Evolutionary conservation across 2,113 vertebrate species (phyloP).

Genomic region (Uria lomvia): DNA sequence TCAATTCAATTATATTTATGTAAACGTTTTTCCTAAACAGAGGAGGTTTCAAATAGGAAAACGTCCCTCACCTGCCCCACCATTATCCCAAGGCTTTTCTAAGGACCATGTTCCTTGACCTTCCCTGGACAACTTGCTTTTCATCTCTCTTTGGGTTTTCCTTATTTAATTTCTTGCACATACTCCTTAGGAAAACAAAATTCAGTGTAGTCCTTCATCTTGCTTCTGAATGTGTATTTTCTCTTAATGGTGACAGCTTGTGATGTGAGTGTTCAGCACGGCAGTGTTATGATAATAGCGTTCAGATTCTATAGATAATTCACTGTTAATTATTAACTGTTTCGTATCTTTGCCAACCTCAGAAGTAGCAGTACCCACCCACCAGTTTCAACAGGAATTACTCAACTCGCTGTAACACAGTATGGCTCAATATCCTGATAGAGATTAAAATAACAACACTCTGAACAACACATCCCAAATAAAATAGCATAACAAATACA

Average conservation of each 20-base stretch:
- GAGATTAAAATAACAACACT: neutral
- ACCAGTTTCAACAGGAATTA: neutral
- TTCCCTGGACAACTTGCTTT: neutral
- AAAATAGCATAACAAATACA: neutral
- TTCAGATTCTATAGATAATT: neutral
- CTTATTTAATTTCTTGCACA: neutral
- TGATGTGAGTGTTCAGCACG: neutral
- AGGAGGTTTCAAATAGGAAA: neutral
- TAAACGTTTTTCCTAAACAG: neutral
- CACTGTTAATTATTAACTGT: neutral
- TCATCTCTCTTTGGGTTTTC: neutral
- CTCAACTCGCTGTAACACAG: neutral
- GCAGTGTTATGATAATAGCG: neutral
- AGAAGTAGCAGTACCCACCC: neutral
- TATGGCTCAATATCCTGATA: neutral
- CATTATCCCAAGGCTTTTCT: neutral
- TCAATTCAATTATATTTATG: neutral
- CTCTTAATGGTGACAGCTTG: neutral
- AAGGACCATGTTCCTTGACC: neutral
- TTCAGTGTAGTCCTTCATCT: neutral
- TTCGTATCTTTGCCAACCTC: neutral
- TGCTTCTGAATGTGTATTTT: neutral
- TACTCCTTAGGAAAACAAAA: neutral
- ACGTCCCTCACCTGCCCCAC: neutral
- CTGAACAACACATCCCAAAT: neutral